Evolutionary conservation across 2,888 invertebrate species (phyloP), one percentile per base, ranked within the genome.

Genomic region (Amblyteles armatorius): DNA sequence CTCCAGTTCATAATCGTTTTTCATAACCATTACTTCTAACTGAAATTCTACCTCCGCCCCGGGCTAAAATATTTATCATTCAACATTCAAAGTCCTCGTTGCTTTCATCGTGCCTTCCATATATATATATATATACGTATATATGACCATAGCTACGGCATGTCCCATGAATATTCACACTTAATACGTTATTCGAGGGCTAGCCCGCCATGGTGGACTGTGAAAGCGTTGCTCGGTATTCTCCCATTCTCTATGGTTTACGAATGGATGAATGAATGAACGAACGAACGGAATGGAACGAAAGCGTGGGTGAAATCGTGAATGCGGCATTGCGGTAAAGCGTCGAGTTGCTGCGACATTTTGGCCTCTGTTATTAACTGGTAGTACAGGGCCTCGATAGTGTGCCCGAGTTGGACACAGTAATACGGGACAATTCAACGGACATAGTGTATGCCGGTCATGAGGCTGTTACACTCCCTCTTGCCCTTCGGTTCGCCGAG

Each of bases 241-340:
- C 55, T 55, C 72, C 26, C 65, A 48, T 36, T 44, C 69, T 50
- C 65, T 44, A 82, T 72, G 72, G 72, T 78, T 48, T 63, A 29
- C 50, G 69, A 29, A 60, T 60, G 60, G 29, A 60, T 29, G 52
- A 77, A 63, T 48, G 52, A 77, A 63, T 36, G 29, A 65, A 40
- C 40, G 40, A 40, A 40, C 67, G 77, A 79, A 76, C 55, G 63
- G 76, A 71, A 72, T 71, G 83, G 44, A 81, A 74, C 44, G 72
- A 68, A 76, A 78, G 67, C 40, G 69, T 52, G 85, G 83, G 72
- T 76, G 78, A 79, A 85, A 87, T 86, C 80, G 86, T 83, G 84
- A 87, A 86, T 84, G 86, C 87, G 78, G 87, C 84, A 84, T 86
- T 87, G 87, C 87, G 86, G 87, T 87, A 86, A 83, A 87, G 87